Base-by-base conservation (phyloP, 2,888 invertebrate genomes). In the Dryocosmus kuriphilus region DNA sequence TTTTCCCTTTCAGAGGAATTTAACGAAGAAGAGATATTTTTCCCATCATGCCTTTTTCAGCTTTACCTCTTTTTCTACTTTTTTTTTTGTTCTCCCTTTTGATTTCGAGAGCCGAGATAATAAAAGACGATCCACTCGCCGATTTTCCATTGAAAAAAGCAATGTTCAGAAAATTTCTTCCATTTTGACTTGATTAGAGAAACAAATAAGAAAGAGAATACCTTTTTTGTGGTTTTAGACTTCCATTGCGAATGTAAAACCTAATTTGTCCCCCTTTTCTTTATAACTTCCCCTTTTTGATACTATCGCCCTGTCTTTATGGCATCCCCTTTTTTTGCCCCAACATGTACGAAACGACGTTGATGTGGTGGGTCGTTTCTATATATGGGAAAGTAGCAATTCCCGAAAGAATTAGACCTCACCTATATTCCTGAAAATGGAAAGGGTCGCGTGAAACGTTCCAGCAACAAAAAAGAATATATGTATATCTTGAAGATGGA, bases 381-480 rank as follows among this genome's bases (percentile, higher is more conserved):
- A n/a, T 51, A 51, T 46, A n/a, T 71, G 32, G 51, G 30, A 71
- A 32, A 71, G 30, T 71, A 71, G 71, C 51, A 6, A 30, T 71
- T 71, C 51, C 46, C 51, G 22, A 71, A 71, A 51, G 71, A 71
- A 71, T 71, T 71, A 30, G n/a, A 51, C 51, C 30, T 71, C 71
- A 71, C 51, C 51, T 71, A 51, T 14, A 71, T 55, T 71, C 11
- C 46, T n/a, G 22, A 71, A 32, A 71, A 71, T 51, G 27, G 46
- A 27, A 30, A 30, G 19, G 46, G 27, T 51, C 51, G 51, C n/a
- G 11, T n/a, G 30, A n/a, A 71, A 8, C 71, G 30, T 55, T 30
- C 14, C 46, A 71, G n/a, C 51, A 71, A 71, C 46, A 51, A 71
- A 71, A 51, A 71, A 46, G 71, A 71, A 71, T 71, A 71, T 71